A percentile compares a stretch with the other conserved stretches of the same genome.
Conservation (phyloP, 2,113 vertebrate genomes). For the Seriola dumerili region DNA sequence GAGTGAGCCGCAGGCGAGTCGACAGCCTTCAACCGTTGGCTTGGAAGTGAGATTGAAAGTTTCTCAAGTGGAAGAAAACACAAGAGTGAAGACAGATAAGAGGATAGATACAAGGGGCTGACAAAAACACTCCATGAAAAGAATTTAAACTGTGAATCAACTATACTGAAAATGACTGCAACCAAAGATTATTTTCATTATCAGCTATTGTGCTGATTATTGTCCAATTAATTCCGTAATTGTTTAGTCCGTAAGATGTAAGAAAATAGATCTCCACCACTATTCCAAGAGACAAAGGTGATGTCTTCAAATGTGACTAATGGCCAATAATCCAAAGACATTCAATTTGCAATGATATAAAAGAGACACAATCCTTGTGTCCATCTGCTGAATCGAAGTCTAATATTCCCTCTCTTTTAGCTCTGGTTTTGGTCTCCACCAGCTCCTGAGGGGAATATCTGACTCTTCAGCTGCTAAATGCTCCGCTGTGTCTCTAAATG, state of each 20-base stretch:
- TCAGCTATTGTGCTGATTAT: background rate
- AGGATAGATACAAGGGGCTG: background rate
- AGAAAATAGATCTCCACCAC: no score
- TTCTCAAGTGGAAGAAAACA: conserved; percentile 3
- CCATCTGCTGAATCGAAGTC: no score
- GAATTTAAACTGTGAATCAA: background rate
- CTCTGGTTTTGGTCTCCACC: no score
- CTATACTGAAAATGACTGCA: background rate
- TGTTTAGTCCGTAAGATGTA: background rate
- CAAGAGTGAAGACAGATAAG: background rate
- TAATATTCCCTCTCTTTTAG: no score
- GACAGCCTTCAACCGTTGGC: background rate
- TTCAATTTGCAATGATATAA: no score
- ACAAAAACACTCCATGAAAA: no score
- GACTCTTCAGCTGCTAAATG: no score
- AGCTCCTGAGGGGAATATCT: no score
- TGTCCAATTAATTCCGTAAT: background rate
- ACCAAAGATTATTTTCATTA: background rate
- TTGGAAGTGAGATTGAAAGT: background rate
- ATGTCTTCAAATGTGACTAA: no score
- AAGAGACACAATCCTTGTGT: no score
- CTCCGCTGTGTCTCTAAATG: no score
- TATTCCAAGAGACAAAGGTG: background rate
- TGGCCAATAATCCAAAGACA: no score
- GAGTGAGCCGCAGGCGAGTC: background rate